Percentiles rank a stretch among this genome's conserved stretches.
Evolutionary conservation across 2,888 invertebrate species (phyloP).

Genomic region (Aethes cnicana): DNA sequence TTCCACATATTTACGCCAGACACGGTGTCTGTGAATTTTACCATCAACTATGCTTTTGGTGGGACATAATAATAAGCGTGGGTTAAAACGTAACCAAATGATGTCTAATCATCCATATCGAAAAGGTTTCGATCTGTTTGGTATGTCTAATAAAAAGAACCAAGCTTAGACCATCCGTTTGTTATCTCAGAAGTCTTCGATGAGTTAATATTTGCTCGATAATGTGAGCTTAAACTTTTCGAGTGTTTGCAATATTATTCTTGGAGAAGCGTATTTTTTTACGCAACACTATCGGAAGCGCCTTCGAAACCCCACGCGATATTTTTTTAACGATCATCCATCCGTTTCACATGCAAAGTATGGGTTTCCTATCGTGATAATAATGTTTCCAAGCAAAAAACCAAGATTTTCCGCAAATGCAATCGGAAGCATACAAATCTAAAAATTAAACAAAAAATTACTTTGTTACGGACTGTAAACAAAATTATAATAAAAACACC

Average conservation of each 20-base stretch:
- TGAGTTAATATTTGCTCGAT: conserved; percentile 8
- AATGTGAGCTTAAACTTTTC: not conserved
- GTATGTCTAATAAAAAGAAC: no score
- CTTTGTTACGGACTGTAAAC: conserved; percentile 2
- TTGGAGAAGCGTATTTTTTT: conserved; percentile 4
- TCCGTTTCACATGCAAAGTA: conserved; percentile 27
- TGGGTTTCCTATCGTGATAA: conserved; percentile 12
- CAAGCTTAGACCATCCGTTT: no score
- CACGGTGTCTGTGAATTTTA: no score
- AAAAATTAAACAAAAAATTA: no score
- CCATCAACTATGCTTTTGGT: no score
- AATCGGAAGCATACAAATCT: no score
- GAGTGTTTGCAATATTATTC: conserved; percentile 1
- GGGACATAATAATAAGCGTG: no score
- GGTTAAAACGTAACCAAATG: no score
- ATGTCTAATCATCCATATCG: no score
- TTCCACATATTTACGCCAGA: no score
- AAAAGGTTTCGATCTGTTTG: no score
- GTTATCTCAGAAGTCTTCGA: not conserved
- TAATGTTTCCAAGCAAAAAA: not conserved
- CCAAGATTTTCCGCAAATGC: not conserved
- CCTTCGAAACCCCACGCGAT: conserved; percentile 22
- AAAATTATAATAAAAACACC: conserved; percentile 8
- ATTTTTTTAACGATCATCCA: conserved; percentile 17
- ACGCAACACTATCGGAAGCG: conserved; percentile 7